A percentile compares a stretch with the other conserved stretches of the same genome.
These are phyloP conservation scores for Noctuana brunneofusca DNA, from an alignment of 2,888 invertebrate species.

Conservation along the genomic window DNA sequence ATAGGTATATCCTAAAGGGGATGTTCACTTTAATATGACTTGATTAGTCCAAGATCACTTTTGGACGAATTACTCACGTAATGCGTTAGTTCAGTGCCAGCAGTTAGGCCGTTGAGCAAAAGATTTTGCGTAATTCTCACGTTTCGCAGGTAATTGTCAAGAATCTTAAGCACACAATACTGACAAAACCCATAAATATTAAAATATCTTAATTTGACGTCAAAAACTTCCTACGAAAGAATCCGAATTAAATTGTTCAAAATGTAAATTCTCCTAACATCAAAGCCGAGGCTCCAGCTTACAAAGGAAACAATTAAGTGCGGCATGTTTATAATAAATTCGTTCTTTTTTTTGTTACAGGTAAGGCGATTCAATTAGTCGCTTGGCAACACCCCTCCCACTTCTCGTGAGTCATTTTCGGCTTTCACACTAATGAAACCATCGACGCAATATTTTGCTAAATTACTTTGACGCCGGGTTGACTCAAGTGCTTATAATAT, in stretches of 20 bases:
- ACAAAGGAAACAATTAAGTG: slow-evolving; percentile 25
- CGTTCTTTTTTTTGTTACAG: slow-evolving; percentile 38
- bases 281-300: slow-evolving; percentile 12
- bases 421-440: slow-evolving; percentile 56
- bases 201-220: not conserved
- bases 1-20: too few species aligned
- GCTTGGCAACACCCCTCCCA: slow-evolving; percentile 36
- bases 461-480: slow-evolving; percentile 22
- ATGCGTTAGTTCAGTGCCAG: too few species aligned
- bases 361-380: slow-evolving; percentile 43
- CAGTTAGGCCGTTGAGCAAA: too few species aligned
- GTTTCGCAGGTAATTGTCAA: too few species aligned
- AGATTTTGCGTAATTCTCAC: too few species aligned
- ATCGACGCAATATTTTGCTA: slow-evolving; percentile 17
- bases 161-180: too few species aligned
- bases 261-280: slow-evolving; percentile 15
- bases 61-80: too few species aligned
- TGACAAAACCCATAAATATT: not conserved
- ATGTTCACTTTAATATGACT: too few species aligned
- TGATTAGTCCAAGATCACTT: too few species aligned
- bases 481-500: not conserved
- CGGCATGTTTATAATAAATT: slow-evolving; percentile 28
- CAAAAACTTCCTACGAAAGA: not conserved
- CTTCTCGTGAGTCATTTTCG: slow-evolving; percentile 46
- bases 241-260: slow-evolving; percentile 19